Conservation (phyloP, 2,888 invertebrate genomes). For the Tyria jacobaeae region DNA sequence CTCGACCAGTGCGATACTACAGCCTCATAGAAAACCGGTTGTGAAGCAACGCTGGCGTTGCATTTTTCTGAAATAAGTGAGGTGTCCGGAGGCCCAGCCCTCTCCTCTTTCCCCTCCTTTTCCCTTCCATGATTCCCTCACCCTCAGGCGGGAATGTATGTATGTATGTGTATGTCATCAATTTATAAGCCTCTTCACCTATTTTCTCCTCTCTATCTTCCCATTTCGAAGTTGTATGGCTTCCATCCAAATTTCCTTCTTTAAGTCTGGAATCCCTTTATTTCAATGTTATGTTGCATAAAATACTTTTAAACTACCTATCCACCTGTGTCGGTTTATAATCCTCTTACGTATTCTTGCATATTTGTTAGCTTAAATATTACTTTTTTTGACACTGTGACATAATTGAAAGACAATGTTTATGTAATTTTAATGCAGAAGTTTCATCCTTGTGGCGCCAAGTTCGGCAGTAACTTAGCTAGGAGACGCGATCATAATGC, state of each 20-base stretch:
- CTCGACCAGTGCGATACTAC: no score
- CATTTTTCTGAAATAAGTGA: no score
- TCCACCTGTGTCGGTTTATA: not conserved
- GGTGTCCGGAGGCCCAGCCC: no score
- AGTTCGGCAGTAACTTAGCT: constrained; percentile 30
- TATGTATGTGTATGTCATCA: no score
- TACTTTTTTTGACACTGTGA: constrained; percentile 2
- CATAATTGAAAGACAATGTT: constrained; percentile 42
- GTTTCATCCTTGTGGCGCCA: constrained; percentile 19
- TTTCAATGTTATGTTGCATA: not conserved
- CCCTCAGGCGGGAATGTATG: no score
- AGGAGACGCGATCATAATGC: constrained; percentile 29
- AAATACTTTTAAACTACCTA: not conserved
- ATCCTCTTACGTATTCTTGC: not conserved
- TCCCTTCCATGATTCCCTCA: no score
- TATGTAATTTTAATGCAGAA: constrained; percentile 46
- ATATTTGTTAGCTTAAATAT: constrained; percentile 12
- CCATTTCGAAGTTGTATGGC: not conserved
- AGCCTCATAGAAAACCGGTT: no score
- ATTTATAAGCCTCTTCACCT: not conserved
- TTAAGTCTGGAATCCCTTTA: not conserved
- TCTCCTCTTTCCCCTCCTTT: no score
- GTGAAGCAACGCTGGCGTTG: no score
- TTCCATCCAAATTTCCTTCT: no score
- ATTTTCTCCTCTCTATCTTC: not conserved